Conservation (phyloP, 2,888 invertebrate genomes). For the Drosophila kambysellisi region DNA sequence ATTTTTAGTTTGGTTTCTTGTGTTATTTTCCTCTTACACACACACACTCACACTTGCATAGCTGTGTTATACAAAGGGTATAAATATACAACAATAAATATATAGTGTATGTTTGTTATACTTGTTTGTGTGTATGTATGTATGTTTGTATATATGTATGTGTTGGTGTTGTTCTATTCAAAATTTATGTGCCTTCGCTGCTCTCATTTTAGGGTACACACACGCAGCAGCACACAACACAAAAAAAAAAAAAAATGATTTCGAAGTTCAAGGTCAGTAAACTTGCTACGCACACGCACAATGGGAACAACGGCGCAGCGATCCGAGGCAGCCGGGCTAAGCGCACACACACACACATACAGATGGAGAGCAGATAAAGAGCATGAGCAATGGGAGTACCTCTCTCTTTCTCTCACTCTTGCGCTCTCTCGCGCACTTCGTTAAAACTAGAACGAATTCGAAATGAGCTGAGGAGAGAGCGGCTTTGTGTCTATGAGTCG, state of each 20-base stretch:
- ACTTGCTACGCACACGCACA: constrained; percentile 81
- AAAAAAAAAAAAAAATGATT: constrained; percentile 56
- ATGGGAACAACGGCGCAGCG: constrained; percentile 50
- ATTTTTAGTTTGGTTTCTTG: neutral
- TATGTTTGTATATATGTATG: constrained; percentile 4
- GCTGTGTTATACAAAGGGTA: constrained; percentile 8
- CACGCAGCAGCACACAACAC: constrained; percentile 18
- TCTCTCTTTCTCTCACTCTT: constrained; percentile 1
- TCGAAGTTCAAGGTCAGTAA: constrained; percentile 85
- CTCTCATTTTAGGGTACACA: constrained; percentile 64
- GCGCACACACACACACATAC: neutral
- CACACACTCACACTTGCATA: constrained; percentile 18
- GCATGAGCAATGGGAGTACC: constrained; percentile 25
- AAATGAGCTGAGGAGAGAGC: constrained; percentile 39
- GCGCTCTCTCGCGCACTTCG: constrained; percentile 25
- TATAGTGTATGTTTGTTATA: neutral
- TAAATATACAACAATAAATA: constrained; percentile 12
- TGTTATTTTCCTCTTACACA: neutral
- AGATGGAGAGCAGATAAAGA: constrained; percentile 47
- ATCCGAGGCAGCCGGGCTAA: constrained; percentile 40
- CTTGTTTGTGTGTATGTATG: neutral
- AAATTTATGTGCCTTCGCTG: constrained; percentile 55
- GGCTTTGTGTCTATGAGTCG: constrained; percentile 42
- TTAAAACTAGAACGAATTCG: constrained; percentile 74
- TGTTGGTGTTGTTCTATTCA: constrained; percentile 50